Base-by-base conservation (phyloP, 2,888 invertebrate species). In the Thumatha senex region DNA sequence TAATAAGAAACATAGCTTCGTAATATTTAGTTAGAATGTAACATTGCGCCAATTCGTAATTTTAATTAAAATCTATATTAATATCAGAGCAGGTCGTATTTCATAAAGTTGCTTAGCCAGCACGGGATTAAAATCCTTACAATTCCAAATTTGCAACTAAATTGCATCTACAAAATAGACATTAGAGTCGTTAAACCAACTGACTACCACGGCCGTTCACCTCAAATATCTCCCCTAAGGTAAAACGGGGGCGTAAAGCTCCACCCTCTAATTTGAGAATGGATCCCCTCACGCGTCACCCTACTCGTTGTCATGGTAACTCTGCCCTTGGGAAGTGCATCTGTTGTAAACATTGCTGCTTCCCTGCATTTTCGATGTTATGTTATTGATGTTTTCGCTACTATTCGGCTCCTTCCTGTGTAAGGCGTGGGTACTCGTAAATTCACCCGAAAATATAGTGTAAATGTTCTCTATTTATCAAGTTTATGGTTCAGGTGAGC, bases 191-290 rank as follows among this genome's bases (percentile, higher is more conserved):
- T 50, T 61, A 66, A 54, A 66, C 55, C 55, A 58, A 63, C 63
- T 63, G 41, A 60, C 52, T 65, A 69, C 78, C 72, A 75, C 73
- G 89, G 86, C 82, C 86, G 70, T 91, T 90, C 87, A 90, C 89
- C 90, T 89, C 81, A 77, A 82, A 78, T 83, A 84, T 78, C 81
- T 85, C 84, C 88, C 87, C 84, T 81, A 76, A 83, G 80, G 82
- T 82, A 78, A 83, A 80, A 78, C 69, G 77, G 76, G 85, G 84
- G 84, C 78, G 83, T 77, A 80, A 73, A 84, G 88, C 42, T 78
- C 82, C 85, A 82, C 88, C 87, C 87, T 86, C 86, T 84, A 86
- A 83, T 84, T 84, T 78, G 76, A 74, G 60, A 61, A 73, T 76
- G 66, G 63, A 74, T 80, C 74, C 77, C 86, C 82, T 70, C 56